phyloP scores from a whole-genome alignment of 2,888 invertebrate genomes.

The Fabriciana adippe region DNA sequence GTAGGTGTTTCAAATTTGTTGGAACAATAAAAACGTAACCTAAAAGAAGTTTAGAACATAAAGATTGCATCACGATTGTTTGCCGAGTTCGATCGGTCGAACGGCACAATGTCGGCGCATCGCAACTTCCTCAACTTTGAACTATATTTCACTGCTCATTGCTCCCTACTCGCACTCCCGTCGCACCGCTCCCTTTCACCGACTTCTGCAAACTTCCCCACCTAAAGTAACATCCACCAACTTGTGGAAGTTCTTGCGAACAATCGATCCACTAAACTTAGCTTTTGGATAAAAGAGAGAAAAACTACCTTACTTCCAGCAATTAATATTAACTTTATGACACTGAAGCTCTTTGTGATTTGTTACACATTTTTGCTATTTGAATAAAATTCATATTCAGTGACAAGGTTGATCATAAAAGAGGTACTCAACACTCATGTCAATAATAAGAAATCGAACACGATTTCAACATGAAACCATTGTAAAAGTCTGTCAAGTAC shows the following conservation, averaged over 20 bases:
- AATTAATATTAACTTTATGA: conserved; percentile 21
- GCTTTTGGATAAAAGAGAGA: conserved; percentile 21
- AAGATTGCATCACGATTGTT: conserved; percentile 44
- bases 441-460: not conserved
- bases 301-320: conserved; percentile 17
- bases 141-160: conserved; percentile 65
- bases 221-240: conserved; percentile 30
- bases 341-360: not conserved
- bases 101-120: conserved; percentile 39
- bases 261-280: conserved; percentile 28
- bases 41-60: conserved; percentile 24
- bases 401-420: no score
- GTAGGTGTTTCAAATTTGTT: conserved; percentile 1
- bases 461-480: not conserved
- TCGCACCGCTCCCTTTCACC: conserved; percentile 55
- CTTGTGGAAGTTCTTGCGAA: conserved; percentile 27
- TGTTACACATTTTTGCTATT: not conserved
- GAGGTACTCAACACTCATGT: no score
- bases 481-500: not conserved
- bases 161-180: conserved; percentile 55
- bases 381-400: no score
- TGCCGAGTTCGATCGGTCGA: conserved; percentile 34
- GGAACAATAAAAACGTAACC: conserved; percentile 11
- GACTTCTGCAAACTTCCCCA: conserved; percentile 30
- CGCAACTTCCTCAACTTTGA: conserved; percentile 57